phyloP scores from a whole-genome alignment of 2,797 vertebrate species.

The Acipenser oxyrinchus region DNA sequence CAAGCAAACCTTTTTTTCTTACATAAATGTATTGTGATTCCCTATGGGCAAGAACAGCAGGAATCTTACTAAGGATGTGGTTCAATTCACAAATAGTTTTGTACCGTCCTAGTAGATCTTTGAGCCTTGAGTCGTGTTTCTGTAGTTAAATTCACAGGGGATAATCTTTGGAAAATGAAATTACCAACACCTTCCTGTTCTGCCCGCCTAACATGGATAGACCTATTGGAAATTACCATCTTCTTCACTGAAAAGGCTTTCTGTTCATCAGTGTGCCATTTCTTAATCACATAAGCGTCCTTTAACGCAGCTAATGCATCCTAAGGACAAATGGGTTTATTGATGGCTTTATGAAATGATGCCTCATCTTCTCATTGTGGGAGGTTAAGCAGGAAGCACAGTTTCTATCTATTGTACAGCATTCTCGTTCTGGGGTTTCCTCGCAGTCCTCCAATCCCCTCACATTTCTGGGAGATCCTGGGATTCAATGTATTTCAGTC shows the following conservation, averaged over 20 bases:
- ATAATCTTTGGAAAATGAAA: neutral
- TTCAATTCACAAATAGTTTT: neutral
- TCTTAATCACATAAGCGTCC: constrained; percentile 1
- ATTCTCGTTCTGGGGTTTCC: constrained; percentile 6
- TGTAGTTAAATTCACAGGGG: neutral
- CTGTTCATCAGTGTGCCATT: constrained; percentile 2
- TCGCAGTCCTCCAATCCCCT: neutral
- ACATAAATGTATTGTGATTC: neutral
- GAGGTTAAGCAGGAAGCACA: neutral
- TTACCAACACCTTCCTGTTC: constrained; percentile 6
- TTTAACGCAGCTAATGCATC: constrained; percentile 3
- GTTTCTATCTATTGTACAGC: neutral
- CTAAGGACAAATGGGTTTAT: constrained; percentile 6
- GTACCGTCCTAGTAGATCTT: neutral
- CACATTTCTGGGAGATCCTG: neutral
- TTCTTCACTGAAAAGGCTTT: no score
- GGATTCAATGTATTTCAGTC: neutral
- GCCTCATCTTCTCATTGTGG: neutral
- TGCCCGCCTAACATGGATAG: no score
- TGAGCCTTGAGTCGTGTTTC: neutral
- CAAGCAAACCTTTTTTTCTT: neutral
- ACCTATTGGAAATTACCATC: constrained; percentile 9
- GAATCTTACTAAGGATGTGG: no score
- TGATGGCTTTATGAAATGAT: constrained; percentile 1
- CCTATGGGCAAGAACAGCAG: no score